Percentiles rank a stretch among this genome's conserved stretches.
phyloP scores from a whole-genome alignment of 2,888 invertebrate genomes.

The Ommatoiulus sabulosus region DNA sequence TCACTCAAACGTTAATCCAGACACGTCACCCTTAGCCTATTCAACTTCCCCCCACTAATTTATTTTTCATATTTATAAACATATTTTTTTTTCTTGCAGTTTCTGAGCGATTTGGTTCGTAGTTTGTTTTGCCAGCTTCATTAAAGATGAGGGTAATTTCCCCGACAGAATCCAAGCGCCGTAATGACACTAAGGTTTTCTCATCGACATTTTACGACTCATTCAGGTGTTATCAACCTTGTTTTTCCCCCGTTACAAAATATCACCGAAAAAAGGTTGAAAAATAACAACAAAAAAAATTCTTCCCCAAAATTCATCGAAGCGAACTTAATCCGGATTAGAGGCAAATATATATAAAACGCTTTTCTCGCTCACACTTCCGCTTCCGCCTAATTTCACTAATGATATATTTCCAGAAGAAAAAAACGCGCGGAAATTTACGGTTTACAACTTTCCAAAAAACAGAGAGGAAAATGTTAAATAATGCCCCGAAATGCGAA shows the following conservation, averaged over 20 bases:
- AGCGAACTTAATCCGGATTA: conserved; percentile 15
- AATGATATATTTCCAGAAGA: neutral
- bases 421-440: neutral
- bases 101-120: neutral
- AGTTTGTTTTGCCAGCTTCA: neutral
- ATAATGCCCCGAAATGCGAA: no score
- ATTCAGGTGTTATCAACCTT: neutral
- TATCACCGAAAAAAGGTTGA: neutral
- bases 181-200: neutral
- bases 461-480: no score
- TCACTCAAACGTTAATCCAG: neutral
- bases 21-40: neutral
- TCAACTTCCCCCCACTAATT: neutral
- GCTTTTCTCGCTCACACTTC: neutral
- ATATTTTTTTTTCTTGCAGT: no score
- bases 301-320: neutral
- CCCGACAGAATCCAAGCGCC: neutral
- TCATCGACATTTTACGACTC: neutral
- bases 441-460: no score
- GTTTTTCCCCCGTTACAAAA: neutral
- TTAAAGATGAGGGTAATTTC: conserved; percentile 26
- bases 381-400: neutral
- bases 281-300: neutral
- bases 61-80: no score
- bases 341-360: neutral